Base-by-base conservation (phyloP, 2,113 vertebrate species). In the Larimichthys crocea region DNA sequence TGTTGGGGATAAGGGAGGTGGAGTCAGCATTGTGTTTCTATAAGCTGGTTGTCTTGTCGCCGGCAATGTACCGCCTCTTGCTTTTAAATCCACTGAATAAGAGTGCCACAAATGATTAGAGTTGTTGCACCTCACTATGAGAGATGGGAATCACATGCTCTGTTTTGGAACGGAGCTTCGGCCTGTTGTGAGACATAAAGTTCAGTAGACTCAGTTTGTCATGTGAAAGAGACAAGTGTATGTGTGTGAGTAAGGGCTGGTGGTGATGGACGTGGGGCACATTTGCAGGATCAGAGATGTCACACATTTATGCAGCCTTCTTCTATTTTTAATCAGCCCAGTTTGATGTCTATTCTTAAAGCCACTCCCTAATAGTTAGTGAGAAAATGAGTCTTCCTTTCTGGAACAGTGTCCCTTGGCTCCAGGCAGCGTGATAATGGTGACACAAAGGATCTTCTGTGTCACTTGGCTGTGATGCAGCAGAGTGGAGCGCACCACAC, bases 291-390 rank as follows among this genome's bases (percentile, higher is more conserved):
- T 86, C 68, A 85, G 85, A 86, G 56, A 35, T 83, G 80, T 83
- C 76, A 84, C 83, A 86, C 77, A 70, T 86, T 86, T 42, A 66
- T 72, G 64, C 82, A 83, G 49, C 53, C 40, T 26, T 78, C 64
- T 86, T 91, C 92, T 93, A 93, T 93, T 92, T 94, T 93, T 92
- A 93, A 91, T 91, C 82, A 91, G 76, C 87, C 89, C 89, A 90
- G 86, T 94, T 93, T 79, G 83, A 81, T 90, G 82, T 92, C 91
- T 94, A 92, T 93, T 94, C 91, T 89, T 82, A 85, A 85, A 92
- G 92, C 73, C 85, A 88, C 84, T 78, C 72, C 84, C 87, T 84
- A 75, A 91, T 88, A 94, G 82, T 88, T 59, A 78, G 82, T 44
- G 84, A 91, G 86, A 90, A 89, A 93, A 93, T 86, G 85, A 93